Evolutionary conservation across 2,888 invertebrate genomes (phyloP).

Genomic region (Drosophila hamatofila): DNA sequence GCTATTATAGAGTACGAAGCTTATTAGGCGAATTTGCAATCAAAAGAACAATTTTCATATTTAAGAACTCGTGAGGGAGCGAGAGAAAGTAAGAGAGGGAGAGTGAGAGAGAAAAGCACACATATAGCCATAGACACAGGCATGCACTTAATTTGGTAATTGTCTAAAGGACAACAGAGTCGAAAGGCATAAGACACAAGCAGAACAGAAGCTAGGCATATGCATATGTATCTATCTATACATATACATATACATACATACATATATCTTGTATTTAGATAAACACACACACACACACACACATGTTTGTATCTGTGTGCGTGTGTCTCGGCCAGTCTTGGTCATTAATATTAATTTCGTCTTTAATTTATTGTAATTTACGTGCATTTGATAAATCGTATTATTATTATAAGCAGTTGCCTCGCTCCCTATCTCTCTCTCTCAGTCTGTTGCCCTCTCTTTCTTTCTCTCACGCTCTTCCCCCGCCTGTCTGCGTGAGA

Average conservation of each 20-base stretch:
- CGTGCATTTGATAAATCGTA: conserved; percentile 80
- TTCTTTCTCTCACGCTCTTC: too few species aligned
- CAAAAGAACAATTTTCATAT: conserved; percentile 74
- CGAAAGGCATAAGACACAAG: conserved; percentile 2
- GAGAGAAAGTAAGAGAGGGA: neutral
- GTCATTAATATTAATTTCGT: conserved; percentile 80
- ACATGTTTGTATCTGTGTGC: conserved; percentile 14
- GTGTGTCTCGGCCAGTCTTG: conserved; percentile 55
- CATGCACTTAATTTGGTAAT: conserved; percentile 77
- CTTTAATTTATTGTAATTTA: conserved; percentile 81
- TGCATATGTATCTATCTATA: neutral
- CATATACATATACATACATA: neutral
- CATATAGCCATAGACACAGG: conserved; percentile 22
- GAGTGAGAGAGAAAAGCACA: neutral
- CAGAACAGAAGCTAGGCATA: conserved; percentile 10
- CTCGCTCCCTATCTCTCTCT: conserved; percentile 2
- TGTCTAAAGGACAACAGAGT: conserved; percentile 53
- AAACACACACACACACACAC: neutral
- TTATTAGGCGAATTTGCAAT: conserved; percentile 72
- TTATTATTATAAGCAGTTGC: conserved; percentile 77
- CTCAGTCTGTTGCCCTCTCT: too few species aligned
- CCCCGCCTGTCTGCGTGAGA: neutral
- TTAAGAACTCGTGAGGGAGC: conserved; percentile 48
- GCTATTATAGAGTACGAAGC: conserved; percentile 41
- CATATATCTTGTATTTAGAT: conserved; percentile 2